Conservation (phyloP, 2,888 invertebrate genomes). For the Spicauda simplicius region DNA sequence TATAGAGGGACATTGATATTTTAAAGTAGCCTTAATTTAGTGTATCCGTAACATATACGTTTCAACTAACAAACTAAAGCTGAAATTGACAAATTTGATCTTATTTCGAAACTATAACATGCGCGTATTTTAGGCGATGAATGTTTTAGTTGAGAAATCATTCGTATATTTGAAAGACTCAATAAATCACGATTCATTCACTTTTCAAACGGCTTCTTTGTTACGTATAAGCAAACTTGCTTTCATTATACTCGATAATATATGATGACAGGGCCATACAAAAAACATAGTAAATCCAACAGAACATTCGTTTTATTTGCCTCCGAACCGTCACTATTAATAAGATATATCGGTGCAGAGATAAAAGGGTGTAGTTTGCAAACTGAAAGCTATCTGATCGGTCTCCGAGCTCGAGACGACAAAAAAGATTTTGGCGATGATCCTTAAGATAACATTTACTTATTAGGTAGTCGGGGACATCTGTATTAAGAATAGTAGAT, state of each 20-base stretch:
- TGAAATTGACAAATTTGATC: not conserved
- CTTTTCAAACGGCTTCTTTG: not conserved
- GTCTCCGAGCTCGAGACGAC: conserved; percentile 54
- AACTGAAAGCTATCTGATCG: conserved; percentile 73
- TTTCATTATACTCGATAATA: conserved; percentile 21
- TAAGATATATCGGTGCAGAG: conserved; percentile 53
- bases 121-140: no score
- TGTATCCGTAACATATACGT: conserved; percentile 15
- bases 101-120: no score
- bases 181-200: conserved; percentile 20
- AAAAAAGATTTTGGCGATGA: conserved; percentile 69
- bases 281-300: conserved; percentile 24
- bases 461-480: conserved; percentile 61
- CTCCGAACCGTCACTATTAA: conserved; percentile 46
- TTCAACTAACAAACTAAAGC: not conserved
- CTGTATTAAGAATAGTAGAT: conserved; percentile 58
- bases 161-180: no score
- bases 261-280: conserved; percentile 28
- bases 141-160: no score
- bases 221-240: conserved; percentile 12
- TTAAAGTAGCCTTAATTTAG: conserved; percentile 38
- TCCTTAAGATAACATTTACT: conserved; percentile 60
- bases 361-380: conserved; percentile 68
- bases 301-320: conserved; percentile 32
- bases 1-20: conserved; percentile 49